Percentiles rank a stretch among this genome's conserved stretches.
Conservation (phyloP, 37 sponge, comb jelly and placozoan species). For the Ephydatia muelleri region DNA sequence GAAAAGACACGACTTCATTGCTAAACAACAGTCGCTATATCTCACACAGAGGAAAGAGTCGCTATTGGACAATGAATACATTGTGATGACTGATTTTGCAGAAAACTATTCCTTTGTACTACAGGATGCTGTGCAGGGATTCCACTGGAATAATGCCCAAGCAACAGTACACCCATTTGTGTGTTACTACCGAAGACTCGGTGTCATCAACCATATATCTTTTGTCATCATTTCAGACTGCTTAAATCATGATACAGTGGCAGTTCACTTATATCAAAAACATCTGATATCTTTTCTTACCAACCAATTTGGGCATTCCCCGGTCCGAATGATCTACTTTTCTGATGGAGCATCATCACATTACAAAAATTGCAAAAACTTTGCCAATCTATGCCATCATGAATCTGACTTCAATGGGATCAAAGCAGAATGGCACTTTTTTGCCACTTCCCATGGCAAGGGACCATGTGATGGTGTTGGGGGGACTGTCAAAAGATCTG, state of each 20-base stretch:
- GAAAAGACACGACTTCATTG: too few species aligned
- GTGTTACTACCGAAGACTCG: too few species aligned
- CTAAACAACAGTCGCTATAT: too few species aligned
- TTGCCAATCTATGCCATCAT: constrained; percentile 56
- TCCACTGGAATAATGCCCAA: too few species aligned
- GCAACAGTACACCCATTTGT: too few species aligned
- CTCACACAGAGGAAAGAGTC: too few species aligned
- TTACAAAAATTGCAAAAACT: constrained; percentile 54
- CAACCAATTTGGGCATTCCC: neutral
- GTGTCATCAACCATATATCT: constrained; percentile 34
- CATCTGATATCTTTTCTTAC: constrained; percentile 23
- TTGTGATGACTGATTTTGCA: too few species aligned
- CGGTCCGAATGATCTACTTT: constrained; percentile 45
- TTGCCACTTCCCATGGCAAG: constrained; percentile 47
- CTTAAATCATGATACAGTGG: too few species aligned
- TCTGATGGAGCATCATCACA: constrained; percentile 60
- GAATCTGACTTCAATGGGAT: constrained; percentile 46
- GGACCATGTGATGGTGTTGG: constrained; percentile 57
- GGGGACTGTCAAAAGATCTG: constrained; percentile 56
- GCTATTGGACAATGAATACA: too few species aligned
- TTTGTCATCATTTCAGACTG: constrained; percentile 47
- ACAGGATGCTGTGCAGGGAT: too few species aligned
- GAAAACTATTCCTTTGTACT: too few species aligned
- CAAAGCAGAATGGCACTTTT: constrained; percentile 58
- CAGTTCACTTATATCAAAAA: too few species aligned